phyloP scores from a whole-genome alignment of 2,113 vertebrate species.

The Rhipidura dahli region DNA sequence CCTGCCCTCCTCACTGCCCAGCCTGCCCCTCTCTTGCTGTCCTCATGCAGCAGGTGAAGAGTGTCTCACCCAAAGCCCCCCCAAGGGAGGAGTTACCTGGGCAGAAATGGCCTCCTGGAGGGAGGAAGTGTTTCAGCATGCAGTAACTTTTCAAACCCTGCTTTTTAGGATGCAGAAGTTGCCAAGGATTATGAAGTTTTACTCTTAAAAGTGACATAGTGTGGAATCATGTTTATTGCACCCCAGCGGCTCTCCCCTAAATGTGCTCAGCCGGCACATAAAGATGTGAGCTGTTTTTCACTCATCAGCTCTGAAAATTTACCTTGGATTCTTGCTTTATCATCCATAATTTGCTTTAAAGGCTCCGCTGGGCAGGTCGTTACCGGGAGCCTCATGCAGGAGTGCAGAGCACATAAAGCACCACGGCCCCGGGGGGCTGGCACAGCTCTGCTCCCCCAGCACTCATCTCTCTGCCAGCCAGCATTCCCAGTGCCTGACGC shows the following conservation, averaged over 20 bases:
- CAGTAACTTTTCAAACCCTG: not conserved
- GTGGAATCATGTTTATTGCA: not conserved
- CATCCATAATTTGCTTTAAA: not conserved
- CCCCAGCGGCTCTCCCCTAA: not conserved
- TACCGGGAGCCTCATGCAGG: not conserved
- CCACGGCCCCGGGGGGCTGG: rapidly evolving
- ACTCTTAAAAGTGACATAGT: constrained; percentile 8
- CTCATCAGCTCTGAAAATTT: constrained; percentile 12
- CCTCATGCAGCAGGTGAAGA: not conserved
- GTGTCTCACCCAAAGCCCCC: not conserved
- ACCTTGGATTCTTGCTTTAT: constrained; percentile 29
- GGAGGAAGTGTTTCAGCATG: rapidly evolving
- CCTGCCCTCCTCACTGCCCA: rapidly evolving
- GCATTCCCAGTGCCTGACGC: not conserved
- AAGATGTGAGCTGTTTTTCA: constrained; percentile 19
- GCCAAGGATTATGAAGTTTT: constrained; percentile 30
- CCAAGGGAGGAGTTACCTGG: not conserved
- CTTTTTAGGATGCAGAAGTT: not conserved
- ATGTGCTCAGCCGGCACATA: not conserved
- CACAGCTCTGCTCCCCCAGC: not conserved
- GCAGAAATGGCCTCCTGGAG: not conserved
- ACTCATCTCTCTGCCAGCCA: not conserved
- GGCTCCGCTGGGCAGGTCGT: not conserved
- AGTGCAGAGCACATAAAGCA: not conserved
- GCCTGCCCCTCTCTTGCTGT: rapidly evolving